Evolutionary conservation across 53 echinoderm and acorn worm genomes (phyloP), one percentile per base, ranked within the genome.

Genomic region (Hippasteria phrygiana): DNA sequence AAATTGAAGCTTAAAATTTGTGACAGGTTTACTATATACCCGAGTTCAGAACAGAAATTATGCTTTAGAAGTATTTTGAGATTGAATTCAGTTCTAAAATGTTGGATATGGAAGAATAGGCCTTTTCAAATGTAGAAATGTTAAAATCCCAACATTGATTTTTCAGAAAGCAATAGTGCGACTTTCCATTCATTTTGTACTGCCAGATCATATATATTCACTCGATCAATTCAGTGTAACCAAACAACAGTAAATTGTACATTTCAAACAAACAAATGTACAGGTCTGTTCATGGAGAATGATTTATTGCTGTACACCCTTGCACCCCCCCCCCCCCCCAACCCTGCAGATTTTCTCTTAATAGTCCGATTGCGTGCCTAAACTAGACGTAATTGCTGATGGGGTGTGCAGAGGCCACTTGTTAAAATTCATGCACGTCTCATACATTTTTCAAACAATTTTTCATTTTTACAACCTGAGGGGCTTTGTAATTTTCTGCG

Each of bases 301-400:
- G 76, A 76, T 76, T 76, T 54, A 76, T 76, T 33, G 33, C 51
- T 51, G 1, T 18, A 18, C 4, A 6, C 53, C n/a, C n/a, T n/a
- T n/a, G n/a, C n/a, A n/a, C n/a, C n/a, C n/a, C n/a, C n/a, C n/a
- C n/a, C n/a, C n/a, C n/a, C n/a, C n/a, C n/a, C n/a, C n/a, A 24
- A 18, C 34, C 4, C 11, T 50, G 17, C 14, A 5, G 54, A 11
- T 31, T 51, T 76, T 75, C 54, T 59, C 26, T 59, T 74, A n/a
- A 54, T 50, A 50, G 76, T 48, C 31, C 29, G 18, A 31, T 74
- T 28, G 75, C 20, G 75, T 51, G 48, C 76, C 0, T 76, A 53
- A 75, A 48, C 53, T 76, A 50, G 76, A 54, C 28, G 76, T 48
- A 53, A 76, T 34, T 34, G 31, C 48, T 33, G 31, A 18, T 13